Conservation (phyloP, 2,888 invertebrate species). For the Melinaea menophilus region DNA sequence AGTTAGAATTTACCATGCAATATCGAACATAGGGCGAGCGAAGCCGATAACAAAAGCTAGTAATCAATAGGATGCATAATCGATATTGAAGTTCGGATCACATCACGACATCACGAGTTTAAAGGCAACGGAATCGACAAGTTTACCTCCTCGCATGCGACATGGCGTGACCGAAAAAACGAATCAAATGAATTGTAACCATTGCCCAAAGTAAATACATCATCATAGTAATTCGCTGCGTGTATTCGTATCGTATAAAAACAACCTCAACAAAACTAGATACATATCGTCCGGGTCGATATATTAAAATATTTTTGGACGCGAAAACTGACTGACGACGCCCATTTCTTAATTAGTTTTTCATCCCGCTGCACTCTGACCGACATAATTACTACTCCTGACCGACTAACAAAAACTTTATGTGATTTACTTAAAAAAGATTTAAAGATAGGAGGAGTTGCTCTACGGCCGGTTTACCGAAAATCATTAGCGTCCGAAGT, state of each 20-base stretch:
- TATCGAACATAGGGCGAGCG: too few species aligned
- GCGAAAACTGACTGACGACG: conserved; percentile 58
- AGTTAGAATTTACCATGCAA: too few species aligned
- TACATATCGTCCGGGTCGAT: conserved; percentile 32
- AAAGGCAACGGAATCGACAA: conserved; percentile 67
- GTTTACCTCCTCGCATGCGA: conserved; percentile 66
- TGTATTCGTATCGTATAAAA: conserved; percentile 42
- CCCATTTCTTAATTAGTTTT: conserved; percentile 76
- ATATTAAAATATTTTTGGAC: conserved; percentile 54
- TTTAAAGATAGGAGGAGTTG: conserved; percentile 69
- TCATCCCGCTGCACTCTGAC: conserved; percentile 75
- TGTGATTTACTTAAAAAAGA: conserved; percentile 74
- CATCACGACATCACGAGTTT: conserved; percentile 51
- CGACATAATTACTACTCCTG: conserved; percentile 75
- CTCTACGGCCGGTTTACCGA: conserved; percentile 73
- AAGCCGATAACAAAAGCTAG: not conserved
- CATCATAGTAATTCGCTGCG: conserved; percentile 63
- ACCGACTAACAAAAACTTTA: conserved; percentile 66
- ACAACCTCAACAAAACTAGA: too few species aligned
- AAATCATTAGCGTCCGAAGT: conserved; percentile 74
- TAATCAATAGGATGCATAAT: conserved; percentile 37
- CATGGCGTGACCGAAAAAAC: conserved; percentile 75
- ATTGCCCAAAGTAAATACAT: conserved; percentile 62
- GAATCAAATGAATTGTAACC: conserved; percentile 68
- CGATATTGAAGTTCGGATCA: conserved; percentile 52